Evolutionary conservation across 2,113 vertebrate species (phyloP), one percentile per base, ranked within the genome.

Genomic region (Donacobius atricapilla): DNA sequence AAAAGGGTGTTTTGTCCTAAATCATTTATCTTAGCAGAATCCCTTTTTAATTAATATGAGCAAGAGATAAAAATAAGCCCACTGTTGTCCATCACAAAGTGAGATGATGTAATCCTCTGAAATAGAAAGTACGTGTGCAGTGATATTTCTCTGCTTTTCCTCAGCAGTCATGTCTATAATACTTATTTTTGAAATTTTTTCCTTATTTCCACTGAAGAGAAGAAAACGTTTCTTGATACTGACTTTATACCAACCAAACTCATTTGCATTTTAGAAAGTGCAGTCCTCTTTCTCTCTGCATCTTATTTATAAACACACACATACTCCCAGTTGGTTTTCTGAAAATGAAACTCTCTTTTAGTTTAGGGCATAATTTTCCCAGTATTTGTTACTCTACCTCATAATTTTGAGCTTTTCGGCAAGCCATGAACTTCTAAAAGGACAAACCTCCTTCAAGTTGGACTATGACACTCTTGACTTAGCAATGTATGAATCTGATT

Each of bases 71-170:
- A 96, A 87, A 83, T 85, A 93, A 78, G 27, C 39, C 37, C 35
- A 6, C 56, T 72, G 40, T 61, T 91, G 58, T 73, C 85, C 12
- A n/a, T 87, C 20, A 31, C 64, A 53, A 53, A 82, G 48, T 61
- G 61, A 87, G 82, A 64, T 89, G 81, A 92, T 87, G 78, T 63
- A 93, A 94, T 83, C 50, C 48, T 61, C 78, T 93, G 96, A 90
- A 95, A 95, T 2, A 56, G 68, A 30, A 68, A 30, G 28, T 51
- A 91, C 19, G 9, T 40, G 3, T 63, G 65, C 45, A 39, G 2
- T 80, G 75, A 8, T 76, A 83, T 87, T 79, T 82, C 77, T 87
- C 63, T 94, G 78, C 70, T 93, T 91, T 89, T 69, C 66, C 50
- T 93, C 91, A 91, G 50, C 50, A 65, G 50, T 68, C 45, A 11